Percentiles rank a stretch among this genome's conserved stretches.
Conservation (phyloP, 2,888 invertebrate species). For the Plutella xylostella region DNA sequence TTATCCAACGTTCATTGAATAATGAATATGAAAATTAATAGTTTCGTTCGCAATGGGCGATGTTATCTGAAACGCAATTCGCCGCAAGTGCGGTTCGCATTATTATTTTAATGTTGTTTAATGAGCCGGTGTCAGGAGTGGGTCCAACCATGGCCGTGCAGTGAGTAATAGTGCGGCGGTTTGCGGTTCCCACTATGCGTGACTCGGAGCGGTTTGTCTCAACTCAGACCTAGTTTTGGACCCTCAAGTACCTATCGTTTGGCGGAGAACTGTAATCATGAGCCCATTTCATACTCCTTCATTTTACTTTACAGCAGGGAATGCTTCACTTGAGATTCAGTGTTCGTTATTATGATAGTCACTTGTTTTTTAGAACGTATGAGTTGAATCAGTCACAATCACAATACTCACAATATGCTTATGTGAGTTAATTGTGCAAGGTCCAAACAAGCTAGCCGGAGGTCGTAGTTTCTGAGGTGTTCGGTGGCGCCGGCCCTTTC, state of each 20-base stretch:
- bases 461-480: background rate
- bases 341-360: too few species aligned
- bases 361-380: too few species aligned
- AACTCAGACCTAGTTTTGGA: too few species aligned
- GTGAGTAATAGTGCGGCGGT: conserved; percentile 40
- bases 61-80: conserved; percentile 20
- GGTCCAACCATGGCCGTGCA: conserved; percentile 38
- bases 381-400: too few species aligned
- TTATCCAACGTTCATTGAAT: background rate
- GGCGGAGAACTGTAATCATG: too few species aligned
- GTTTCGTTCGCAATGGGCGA: conserved; percentile 16
- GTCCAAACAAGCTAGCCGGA: too few species aligned
- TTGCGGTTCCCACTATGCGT: conserved; percentile 41
- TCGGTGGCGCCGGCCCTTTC: conserved; percentile 36
- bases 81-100: conserved; percentile 30
- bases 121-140: conserved; percentile 42
- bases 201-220: conserved; percentile 20
- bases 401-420: too few species aligned
- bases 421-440: too few species aligned
- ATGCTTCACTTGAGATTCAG: too few species aligned
- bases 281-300: too few species aligned
- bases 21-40: background rate
- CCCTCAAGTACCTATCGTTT: too few species aligned
- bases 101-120: conserved; percentile 51
- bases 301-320: too few species aligned